phyloP scores from a whole-genome alignment of 92 coral and sea anemone species.

The Parazoanthus swiftii region DNA sequence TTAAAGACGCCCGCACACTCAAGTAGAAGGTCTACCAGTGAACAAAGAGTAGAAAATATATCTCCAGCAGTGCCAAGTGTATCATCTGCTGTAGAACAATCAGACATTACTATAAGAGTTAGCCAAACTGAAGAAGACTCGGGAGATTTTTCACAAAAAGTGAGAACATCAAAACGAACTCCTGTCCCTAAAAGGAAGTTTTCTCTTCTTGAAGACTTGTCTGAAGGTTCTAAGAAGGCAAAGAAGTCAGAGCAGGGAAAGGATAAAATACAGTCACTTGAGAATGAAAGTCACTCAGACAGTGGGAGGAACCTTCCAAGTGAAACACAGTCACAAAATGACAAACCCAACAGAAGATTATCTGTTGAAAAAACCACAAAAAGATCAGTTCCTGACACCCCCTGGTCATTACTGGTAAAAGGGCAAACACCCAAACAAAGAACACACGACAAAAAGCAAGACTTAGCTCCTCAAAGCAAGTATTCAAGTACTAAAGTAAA shows the following conservation, averaged over 20 bases:
- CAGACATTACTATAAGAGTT: neutral
- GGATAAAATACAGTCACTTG: neutral
- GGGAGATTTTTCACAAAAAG: conserved; percentile 49
- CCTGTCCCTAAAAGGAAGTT: conserved; percentile 83
- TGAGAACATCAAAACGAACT: conserved; percentile 77
- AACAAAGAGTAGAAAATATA: conserved; percentile 5
- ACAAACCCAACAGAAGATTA: neutral
- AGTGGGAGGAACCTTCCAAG: neutral
- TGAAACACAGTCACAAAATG: conserved; percentile 1
- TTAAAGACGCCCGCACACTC: neutral
- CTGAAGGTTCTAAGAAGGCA: conserved; percentile 21
- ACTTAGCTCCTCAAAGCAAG: neutral
- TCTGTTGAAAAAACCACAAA: conserved; percentile 7
- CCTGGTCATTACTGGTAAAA: neutral
- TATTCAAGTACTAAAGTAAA: neutral
- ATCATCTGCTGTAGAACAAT: neutral
- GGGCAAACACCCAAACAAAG: conserved; percentile 22
- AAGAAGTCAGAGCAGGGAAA: conserved; percentile 14
- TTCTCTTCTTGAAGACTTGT: conserved; percentile 61
- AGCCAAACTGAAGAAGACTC: conserved; percentile 1
- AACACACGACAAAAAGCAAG: neutral
- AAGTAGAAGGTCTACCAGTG: neutral
- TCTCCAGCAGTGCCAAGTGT: neutral
- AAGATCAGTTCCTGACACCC: neutral
- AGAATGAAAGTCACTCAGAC: neutral